These are phyloP conservation scores for Tor tambroides DNA, from an alignment of 2,113 vertebrate genomes.

Conservation along the genomic window DNA sequence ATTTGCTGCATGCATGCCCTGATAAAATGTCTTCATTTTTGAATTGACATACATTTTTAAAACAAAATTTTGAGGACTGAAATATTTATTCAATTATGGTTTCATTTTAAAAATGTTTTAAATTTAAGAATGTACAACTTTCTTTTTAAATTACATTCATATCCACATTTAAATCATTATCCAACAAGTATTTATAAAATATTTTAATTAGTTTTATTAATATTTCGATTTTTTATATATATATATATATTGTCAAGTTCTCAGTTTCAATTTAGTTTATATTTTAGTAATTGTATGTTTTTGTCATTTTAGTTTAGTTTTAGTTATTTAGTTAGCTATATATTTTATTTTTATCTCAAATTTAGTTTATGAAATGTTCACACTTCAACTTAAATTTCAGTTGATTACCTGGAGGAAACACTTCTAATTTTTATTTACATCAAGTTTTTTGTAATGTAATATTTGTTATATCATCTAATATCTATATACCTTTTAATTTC, in stretches of 20 bases:
- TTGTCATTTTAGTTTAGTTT: not conserved
- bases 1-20: not conserved
- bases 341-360: not conserved
- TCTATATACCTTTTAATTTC: too few species aligned
- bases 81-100: not conserved
- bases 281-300: not conserved
- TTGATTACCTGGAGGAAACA: too few species aligned
- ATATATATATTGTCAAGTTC: not conserved
- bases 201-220: not conserved
- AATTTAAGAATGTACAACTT: not conserved
- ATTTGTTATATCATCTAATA: too few species aligned
- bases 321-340: not conserved
- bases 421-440: too few species aligned
- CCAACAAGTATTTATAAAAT: not conserved
- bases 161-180: not conserved
- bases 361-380: not conserved
- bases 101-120: not conserved
- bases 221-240: not conserved
- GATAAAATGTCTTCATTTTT: not conserved
- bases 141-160: not conserved
- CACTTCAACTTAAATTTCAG: not conserved
- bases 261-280: not conserved
- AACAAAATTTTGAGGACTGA: not conserved
- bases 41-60: not conserved
- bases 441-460: too few species aligned